These are phyloP conservation scores for Platycheirus rosarum DNA, from an alignment of 2,888 invertebrate species.

Conservation along the genomic window DNA sequence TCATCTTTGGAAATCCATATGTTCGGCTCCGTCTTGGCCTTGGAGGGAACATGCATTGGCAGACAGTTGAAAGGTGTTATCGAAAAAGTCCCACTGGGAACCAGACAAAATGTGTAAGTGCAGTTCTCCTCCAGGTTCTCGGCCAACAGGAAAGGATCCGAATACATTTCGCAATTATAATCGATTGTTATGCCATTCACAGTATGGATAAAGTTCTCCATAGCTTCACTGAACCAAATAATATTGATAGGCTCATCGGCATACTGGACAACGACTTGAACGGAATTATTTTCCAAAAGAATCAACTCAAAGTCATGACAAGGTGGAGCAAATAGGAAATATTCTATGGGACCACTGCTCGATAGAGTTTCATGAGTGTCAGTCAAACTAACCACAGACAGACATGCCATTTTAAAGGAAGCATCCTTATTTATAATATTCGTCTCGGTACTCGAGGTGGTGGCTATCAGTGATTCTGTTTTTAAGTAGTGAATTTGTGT, in stretches of 20 bases:
- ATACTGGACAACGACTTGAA: slow-evolving; percentile 75
- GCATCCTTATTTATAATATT: background rate
- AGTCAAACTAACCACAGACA: slow-evolving; percentile 7
- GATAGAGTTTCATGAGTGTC: background rate
- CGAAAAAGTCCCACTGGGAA: slow-evolving; percentile 67
- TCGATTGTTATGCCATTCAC: slow-evolving; percentile 64
- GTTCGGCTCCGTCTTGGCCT: slow-evolving; percentile 22
- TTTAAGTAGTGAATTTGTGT: background rate
- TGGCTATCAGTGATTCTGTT: background rate
- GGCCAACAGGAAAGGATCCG: slow-evolving; percentile 75
- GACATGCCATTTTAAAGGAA: slow-evolving; percentile 52
- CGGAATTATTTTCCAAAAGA: slow-evolving; percentile 75
- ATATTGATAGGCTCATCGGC: slow-evolving; percentile 75
- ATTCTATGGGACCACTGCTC: slow-evolving; percentile 34
- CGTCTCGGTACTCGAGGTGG: slow-evolving; percentile 1
- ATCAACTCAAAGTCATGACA: slow-evolving; percentile 76
- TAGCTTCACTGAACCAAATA: slow-evolving; percentile 79
- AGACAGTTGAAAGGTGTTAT: slow-evolving; percentile 80
- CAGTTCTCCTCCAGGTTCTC: slow-evolving; percentile 75
- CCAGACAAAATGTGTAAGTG: slow-evolving; percentile 80
- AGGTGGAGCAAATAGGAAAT: slow-evolving; percentile 77
- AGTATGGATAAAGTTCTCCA: slow-evolving; percentile 46
- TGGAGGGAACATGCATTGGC: slow-evolving; percentile 77
- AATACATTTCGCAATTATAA: slow-evolving; percentile 78
- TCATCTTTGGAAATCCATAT: slow-evolving; percentile 76